These are phyloP conservation scores for Anarhynchus alexandrinus DNA, from an alignment of 2,113 vertebrate genomes.

Conservation along the genomic window DNA sequence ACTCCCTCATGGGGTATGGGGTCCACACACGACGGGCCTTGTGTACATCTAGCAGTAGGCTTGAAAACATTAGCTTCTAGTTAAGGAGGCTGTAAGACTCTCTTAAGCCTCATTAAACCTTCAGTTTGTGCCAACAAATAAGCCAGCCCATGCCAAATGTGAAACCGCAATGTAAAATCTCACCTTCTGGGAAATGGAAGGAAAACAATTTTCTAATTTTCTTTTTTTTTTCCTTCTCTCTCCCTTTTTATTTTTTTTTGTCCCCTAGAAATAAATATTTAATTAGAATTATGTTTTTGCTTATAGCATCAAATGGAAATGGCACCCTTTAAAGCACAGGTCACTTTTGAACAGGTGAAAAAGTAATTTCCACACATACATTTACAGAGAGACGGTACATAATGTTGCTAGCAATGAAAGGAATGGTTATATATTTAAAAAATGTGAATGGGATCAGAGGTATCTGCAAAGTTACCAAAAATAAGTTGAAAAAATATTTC, in stretches of 20 bases:
- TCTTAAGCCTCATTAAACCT: background rate
- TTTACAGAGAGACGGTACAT: background rate
- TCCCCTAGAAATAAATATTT: background rate
- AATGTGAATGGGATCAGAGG: background rate
- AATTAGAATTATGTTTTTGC: background rate
- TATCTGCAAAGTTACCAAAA: background rate
- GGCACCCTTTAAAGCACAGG: background rate
- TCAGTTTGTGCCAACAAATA: slow-evolving; percentile 1
- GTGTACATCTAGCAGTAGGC: background rate
- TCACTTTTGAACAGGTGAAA: background rate
- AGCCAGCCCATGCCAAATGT: background rate
- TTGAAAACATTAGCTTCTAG: background rate
- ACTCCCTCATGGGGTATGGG: background rate
- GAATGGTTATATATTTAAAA: background rate
- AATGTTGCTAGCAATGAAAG: background rate
- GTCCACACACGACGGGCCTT: background rate
- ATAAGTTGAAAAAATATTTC: background rate
- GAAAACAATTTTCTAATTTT: background rate
- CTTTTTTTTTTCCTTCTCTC: background rate
- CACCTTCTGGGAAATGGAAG: background rate
- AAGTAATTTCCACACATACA: background rate
- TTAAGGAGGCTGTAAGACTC: background rate
- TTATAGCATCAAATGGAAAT: background rate
- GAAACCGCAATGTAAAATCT: background rate
- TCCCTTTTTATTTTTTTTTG: no score